A percentile compares a stretch with the other conserved stretches of the same genome.
phyloP scores from a whole-genome alignment of 2,888 invertebrate species.

The Caenorhabditis angaria region DNA sequence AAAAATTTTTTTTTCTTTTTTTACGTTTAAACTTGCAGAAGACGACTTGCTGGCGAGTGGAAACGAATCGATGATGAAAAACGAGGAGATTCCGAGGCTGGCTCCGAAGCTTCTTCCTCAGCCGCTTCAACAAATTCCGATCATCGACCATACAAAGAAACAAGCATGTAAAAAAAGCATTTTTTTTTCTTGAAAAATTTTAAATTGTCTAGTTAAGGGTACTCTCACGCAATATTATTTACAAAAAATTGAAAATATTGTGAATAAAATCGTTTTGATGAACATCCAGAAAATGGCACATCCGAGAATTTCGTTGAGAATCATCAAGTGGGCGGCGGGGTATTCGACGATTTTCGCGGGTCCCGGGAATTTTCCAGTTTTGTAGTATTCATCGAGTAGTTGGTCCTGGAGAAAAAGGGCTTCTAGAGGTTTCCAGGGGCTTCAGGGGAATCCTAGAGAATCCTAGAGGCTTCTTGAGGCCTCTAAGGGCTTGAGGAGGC shows the following conservation, averaged over 20 bases:
- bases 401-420: conserved; percentile 38
- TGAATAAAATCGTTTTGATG: neutral
- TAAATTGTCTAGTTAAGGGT: neutral
- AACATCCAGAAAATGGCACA: neutral
- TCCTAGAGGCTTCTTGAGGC: too few relatives aligned
- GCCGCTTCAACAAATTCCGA: conserved; percentile 37
- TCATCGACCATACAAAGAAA: conserved; percentile 38
- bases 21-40: too few relatives aligned
- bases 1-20: too few relatives aligned
- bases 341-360: neutral
- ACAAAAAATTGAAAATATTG: too few relatives aligned
- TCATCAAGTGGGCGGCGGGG: neutral
- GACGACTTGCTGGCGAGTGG: conserved; percentile 51
- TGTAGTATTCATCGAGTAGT: conserved; percentile 56
- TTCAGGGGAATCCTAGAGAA: too few relatives aligned
- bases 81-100: conserved; percentile 29
- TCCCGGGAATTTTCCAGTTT: conserved; percentile 44
- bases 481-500: too few relatives aligned
- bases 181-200: neutral
- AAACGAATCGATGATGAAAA: conserved; percentile 45
- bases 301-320: neutral
- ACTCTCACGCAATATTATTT: neutral
- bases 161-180: conserved; percentile 31
- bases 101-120: conserved; percentile 37
- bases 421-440: too few relatives aligned